Conservation (phyloP, 2,797 vertebrate species). For the Carapus acus region DNA sequence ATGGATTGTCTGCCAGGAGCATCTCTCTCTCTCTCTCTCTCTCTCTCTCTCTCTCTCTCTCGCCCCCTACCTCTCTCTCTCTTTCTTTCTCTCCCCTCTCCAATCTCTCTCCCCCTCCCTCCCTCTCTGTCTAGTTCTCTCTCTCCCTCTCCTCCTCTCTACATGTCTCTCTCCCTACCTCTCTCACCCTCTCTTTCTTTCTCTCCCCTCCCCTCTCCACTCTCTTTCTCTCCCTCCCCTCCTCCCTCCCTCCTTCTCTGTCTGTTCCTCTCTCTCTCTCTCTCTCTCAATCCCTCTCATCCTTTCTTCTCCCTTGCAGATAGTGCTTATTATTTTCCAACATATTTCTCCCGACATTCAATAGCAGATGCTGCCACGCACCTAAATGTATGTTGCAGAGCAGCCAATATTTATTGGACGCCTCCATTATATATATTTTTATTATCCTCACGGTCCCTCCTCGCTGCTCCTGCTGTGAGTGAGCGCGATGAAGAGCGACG, state of each 20-base stretch:
- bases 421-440: constrained; percentile 3
- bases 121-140: constrained; percentile 5
- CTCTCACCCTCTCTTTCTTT: too few species aligned
- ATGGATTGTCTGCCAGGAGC: constrained; percentile 67
- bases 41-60: background rate
- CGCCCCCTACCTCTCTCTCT: constrained; percentile 20
- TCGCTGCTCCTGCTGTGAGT: too few species aligned
- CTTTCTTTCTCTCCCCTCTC: background rate
- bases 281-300: too few species aligned
- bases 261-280: too few species aligned
- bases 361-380: background rate
- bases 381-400: constrained; percentile 1
- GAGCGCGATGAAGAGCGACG: too few species aligned
- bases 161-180: too few species aligned
- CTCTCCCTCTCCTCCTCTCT: too few species aligned
- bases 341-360: constrained; percentile 2
- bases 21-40: constrained; percentile 34
- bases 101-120: constrained; percentile 4
- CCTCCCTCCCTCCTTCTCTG: too few species aligned
- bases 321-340: too few species aligned
- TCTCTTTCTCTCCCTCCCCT: too few species aligned
- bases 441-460: too few species aligned
- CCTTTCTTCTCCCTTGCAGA: constrained; percentile 8
- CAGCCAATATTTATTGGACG: constrained; percentile 1
- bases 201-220: constrained; percentile 9